A percentile compares a stretch with the other conserved stretches of the same genome.
Conservation (phyloP, 2,888 invertebrate genomes). For the Scrobipalpa atriplicella region DNA sequence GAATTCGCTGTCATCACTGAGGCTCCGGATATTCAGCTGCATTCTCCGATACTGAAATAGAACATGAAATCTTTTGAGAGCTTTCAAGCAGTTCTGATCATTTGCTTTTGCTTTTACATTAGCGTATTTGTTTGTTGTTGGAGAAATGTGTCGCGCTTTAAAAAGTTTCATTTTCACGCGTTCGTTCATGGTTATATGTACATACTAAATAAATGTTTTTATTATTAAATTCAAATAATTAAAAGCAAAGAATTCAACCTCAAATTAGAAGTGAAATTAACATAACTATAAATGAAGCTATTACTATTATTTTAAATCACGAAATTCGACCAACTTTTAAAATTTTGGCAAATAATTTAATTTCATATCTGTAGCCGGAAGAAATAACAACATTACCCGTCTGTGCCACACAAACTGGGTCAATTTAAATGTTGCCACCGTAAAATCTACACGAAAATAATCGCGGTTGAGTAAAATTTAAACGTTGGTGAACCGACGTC, state of each 20-base stretch:
- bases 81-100: not conserved
- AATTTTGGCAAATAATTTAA: slow-evolving; percentile 11
- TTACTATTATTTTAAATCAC: not conserved
- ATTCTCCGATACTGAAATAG: not conserved
- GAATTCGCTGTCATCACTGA: no score
- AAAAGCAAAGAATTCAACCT: not conserved
- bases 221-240: not conserved
- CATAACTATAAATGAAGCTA: not conserved
- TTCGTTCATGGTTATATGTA: no score
- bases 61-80: not conserved
- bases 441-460: slow-evolving; percentile 19
- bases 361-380: not conserved
- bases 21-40: not conserved
- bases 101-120: not conserved
- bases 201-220: no score
- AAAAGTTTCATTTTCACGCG: no score
- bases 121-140: not conserved
- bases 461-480: slow-evolving; percentile 22
- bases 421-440: slow-evolving; percentile 18
- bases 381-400: slow-evolving; percentile 6
- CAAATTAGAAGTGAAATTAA: not conserved
- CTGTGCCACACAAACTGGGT: slow-evolving; percentile 9
- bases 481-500: slow-evolving; percentile 20
- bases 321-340: not conserved
- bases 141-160: no score